Evolutionary conservation across 2,113 vertebrate genomes (phyloP).

Genomic region (Calidris pugnax): DNA sequence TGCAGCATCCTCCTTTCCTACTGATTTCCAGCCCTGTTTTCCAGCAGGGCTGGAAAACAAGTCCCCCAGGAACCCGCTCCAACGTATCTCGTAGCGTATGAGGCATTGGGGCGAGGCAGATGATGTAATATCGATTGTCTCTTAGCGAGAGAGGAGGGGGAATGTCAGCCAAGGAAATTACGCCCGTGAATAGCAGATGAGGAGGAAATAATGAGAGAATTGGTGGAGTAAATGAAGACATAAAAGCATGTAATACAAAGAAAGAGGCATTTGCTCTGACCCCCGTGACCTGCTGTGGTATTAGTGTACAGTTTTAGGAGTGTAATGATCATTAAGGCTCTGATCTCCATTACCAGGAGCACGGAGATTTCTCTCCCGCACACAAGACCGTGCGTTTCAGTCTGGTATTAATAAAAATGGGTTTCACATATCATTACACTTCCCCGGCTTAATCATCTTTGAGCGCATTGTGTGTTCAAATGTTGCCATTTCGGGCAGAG

Average conservation of each 20-base stretch:
- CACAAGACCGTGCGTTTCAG: background rate
- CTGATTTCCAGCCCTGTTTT: too few species aligned
- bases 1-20: conserved; percentile 16
- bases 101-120: conserved; percentile 57
- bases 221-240: conserved; percentile 69
- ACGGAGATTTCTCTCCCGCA: conserved; percentile 29
- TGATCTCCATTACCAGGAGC: conserved; percentile 46
- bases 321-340: conserved; percentile 64
- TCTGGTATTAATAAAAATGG: conserved; percentile 42
- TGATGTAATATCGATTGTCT: conserved; percentile 75
- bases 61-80: conserved; percentile 55
- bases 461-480: conserved; percentile 23
- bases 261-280: conserved; percentile 58
- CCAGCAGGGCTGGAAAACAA: conserved; percentile 53
- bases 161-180: conserved; percentile 66
- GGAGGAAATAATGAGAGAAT: conserved; percentile 64
- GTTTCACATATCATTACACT: conserved; percentile 47
- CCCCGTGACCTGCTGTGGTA: conserved; percentile 3
- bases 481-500: conserved; percentile 23
- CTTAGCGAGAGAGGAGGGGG: conserved; percentile 69
- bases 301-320: conserved; percentile 45
- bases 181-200: conserved; percentile 62
- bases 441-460: conserved; percentile 55
- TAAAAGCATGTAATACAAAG: conserved; percentile 60
- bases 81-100: conserved; percentile 56